These are phyloP conservation scores for Ceratosolen solmsi DNA, from an alignment of 1,140 invertebrate species.

Conservation along the genomic window DNA sequence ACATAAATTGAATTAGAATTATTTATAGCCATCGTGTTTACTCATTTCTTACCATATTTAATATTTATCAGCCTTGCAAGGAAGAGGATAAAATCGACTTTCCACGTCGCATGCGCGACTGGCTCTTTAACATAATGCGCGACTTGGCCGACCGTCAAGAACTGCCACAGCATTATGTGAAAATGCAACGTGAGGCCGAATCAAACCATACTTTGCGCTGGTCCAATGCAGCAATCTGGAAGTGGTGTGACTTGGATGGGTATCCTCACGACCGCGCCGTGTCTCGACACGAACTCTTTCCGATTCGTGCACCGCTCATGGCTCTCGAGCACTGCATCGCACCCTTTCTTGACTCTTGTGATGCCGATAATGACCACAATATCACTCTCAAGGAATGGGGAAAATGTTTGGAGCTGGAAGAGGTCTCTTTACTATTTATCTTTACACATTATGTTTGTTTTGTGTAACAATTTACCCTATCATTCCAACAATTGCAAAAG, in stretches of 20 bases:
- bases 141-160: slow-evolving; percentile 93
- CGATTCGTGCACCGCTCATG: slow-evolving; percentile 92
- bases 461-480: no score
- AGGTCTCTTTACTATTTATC: slow-evolving; percentile 69
- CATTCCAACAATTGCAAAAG: no score
- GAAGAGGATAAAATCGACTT: slow-evolving; percentile 92
- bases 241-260: slow-evolving; percentile 95
- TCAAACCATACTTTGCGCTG: slow-evolving; percentile 86
- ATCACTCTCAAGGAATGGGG: slow-evolving; percentile 94
- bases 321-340: slow-evolving; percentile 95
- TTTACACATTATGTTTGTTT: neutral
- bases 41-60: no score
- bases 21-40: no score
- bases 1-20: no score
- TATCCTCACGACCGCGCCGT: slow-evolving; percentile 90
- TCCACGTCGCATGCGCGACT: slow-evolving; percentile 94
- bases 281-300: slow-evolving; percentile 94
- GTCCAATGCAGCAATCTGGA: slow-evolving; percentile 95
- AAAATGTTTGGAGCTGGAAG: slow-evolving; percentile 88
- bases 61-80: slow-evolving; percentile 79
- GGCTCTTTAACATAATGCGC: slow-evolving; percentile 97
- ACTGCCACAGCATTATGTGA: slow-evolving; percentile 86
- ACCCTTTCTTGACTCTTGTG: slow-evolving; percentile 93
- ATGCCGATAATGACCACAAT: slow-evolving; percentile 88
- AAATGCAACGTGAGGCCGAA: slow-evolving; percentile 92